Evolutionary conservation across 1,140 invertebrate genomes (phyloP).

Genomic region (Dendroctonus ponderosae): DNA sequence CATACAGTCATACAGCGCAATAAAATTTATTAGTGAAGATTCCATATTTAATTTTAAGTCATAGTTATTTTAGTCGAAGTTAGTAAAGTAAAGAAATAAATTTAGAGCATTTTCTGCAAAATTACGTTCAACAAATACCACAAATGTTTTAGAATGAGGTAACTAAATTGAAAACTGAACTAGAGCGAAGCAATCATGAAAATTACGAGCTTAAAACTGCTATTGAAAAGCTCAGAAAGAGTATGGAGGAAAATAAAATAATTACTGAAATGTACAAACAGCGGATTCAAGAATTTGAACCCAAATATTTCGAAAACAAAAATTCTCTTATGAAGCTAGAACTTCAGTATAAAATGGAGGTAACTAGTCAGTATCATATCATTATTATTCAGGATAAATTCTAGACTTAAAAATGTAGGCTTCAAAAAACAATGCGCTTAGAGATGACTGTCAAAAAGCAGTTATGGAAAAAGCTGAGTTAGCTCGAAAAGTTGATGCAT

Average conservation of each 20-base stretch:
- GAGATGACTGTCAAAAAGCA: conserved; percentile 22
- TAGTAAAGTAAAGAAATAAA: too few species aligned
- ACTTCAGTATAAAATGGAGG: conserved; percentile 32
- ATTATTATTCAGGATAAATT: too few species aligned
- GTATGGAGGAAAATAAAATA: conserved; percentile 30
- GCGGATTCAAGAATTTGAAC: conserved; percentile 22
- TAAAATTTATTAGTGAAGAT: too few species aligned
- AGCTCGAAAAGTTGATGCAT: conserved; percentile 10
- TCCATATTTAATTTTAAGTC: too few species aligned
- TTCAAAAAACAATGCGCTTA: conserved; percentile 19
- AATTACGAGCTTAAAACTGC: conserved; percentile 27
- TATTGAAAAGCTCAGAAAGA: conserved; percentile 21
- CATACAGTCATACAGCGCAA: too few species aligned
- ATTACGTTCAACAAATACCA: background rate
- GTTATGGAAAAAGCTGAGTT: conserved; percentile 22
- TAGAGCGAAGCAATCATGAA: conserved; percentile 28
- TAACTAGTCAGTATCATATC: background rate
- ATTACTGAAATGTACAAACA: conserved; percentile 26
- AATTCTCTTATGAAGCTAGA: conserved; percentile 19
- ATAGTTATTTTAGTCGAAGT: too few species aligned
- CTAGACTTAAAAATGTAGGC: too few species aligned
- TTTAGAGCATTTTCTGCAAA: background rate
- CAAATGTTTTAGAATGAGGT: conserved; percentile 24
- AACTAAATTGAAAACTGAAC: conserved; percentile 26
- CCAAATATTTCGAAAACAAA: conserved; percentile 29